Evolutionary conservation across 1,140 invertebrate species (phyloP), one percentile per base, ranked within the genome.

Genomic region (Maconellicoccus hirsutus): DNA sequence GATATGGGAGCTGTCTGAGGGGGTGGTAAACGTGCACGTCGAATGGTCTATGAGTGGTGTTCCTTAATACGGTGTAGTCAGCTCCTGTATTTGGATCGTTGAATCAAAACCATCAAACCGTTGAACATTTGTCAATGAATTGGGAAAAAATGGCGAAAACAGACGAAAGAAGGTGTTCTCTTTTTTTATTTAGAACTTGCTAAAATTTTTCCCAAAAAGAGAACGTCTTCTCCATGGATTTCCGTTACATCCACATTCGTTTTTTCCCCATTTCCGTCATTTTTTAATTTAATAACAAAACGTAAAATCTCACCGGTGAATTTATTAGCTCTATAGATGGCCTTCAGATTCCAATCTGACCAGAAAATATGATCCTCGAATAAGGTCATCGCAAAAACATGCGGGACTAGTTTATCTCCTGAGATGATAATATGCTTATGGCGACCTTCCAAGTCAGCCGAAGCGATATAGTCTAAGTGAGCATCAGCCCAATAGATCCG

Each of bases 261-360:
- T 42, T 42, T 42, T 42, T 10, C n/a, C n/a, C n/a, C 39, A n/a
- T 42, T 66, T 1, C 21, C 12, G 27, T 1, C 1, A 66, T 19
- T n/a, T n/a, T n/a, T n/a, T n/a, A n/a, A n/a, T n/a, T n/a, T n/a
- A n/a, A n/a, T n/a, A n/a, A n/a, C 1, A 23, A 25, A 19, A 26
- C 14, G 59, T 26, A 12, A 70, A n/a, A 21, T 3, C 19, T 26
- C 79, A 42, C 92, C 94, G 6, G 88, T 92, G 77, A 92, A 94
- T 79, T 96, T 97, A 72, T 95, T 90, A 0, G 92, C 92, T 72
- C 86, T 85, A 63, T 87, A 86, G 38, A 93, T 90, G 0, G 88
- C 89, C 79, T 96, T 96, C 21, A 96, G 79, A 78, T 98, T 98
- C 96, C 96, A 98, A 78, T 99, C 97, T 2, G 95, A 96, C 94